These are phyloP conservation scores for Liparis tanakae DNA, from an alignment of 2,797 vertebrate species.

Conservation along the genomic window DNA sequence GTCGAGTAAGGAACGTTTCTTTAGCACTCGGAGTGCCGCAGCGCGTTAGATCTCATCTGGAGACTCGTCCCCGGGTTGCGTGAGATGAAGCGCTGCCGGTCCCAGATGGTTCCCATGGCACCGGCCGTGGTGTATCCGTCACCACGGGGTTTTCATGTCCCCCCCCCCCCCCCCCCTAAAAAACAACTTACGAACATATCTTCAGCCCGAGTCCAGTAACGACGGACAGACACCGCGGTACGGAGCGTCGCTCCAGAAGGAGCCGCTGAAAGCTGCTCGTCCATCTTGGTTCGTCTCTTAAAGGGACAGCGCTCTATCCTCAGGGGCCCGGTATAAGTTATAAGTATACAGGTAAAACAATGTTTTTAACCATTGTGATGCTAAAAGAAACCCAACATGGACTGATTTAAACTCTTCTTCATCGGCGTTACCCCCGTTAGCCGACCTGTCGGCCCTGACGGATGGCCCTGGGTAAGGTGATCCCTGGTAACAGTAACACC, in stretches of 20 bases:
- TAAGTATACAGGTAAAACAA: not conserved
- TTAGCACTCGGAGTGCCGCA: not conserved
- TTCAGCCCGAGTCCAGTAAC: not conserved
- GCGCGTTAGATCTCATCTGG: not conserved
- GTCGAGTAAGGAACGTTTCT: not conserved
- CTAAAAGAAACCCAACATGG: not conserved
- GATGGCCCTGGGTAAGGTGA: slow-evolving; percentile 71
- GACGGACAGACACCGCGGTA: not conserved
- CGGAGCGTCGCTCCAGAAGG: too few species aligned
- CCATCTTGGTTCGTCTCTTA: too few species aligned
- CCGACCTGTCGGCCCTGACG: slow-evolving; percentile 64
- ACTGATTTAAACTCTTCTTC: not conserved
- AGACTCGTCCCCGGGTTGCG: not conserved
- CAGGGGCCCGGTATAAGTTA: too few species aligned
- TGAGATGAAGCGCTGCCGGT: not conserved
- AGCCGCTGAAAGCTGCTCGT: too few species aligned
- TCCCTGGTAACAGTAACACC: slow-evolving; percentile 74
- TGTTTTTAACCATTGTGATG: not conserved
- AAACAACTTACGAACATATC: not conserved
- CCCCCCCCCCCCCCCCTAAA: too few species aligned
- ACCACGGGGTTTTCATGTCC: not conserved
- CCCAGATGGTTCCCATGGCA: not conserved
- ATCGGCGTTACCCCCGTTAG: not conserved
- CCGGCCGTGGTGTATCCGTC: not conserved
- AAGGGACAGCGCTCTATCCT: not conserved